Percentiles rank a stretch among this genome's conserved stretches.
These are phyloP conservation scores for Vombatus ursinus DNA, from an alignment of 2,113 vertebrate genomes.

Conservation along the genomic window DNA sequence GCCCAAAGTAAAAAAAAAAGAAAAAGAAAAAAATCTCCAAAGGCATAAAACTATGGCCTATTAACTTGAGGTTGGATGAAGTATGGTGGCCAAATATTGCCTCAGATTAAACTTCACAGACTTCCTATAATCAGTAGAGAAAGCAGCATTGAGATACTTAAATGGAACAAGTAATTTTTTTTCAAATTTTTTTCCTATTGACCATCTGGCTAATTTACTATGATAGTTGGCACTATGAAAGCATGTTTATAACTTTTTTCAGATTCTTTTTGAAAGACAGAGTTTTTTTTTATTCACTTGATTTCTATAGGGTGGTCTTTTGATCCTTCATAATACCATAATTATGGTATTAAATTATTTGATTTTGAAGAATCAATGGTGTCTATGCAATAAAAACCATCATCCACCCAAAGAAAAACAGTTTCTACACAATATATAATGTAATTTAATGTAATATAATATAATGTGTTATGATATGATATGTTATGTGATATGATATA, in stretches of 20 bases:
- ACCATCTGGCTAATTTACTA: slow-evolving; percentile 46
- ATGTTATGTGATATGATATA: too few species aligned
- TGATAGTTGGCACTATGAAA: slow-evolving; percentile 42
- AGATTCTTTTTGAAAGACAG: slow-evolving; percentile 39
- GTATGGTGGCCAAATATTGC: slow-evolving; percentile 58
- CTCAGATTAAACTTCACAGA: slow-evolving; percentile 57
- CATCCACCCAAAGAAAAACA: too few species aligned
- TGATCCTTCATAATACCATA: slow-evolving; percentile 3
- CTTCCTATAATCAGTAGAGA: slow-evolving; percentile 40
- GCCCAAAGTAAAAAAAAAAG: slow-evolving; percentile 74
- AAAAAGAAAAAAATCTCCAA: slow-evolving; percentile 60
- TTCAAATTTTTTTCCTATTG: slow-evolving; percentile 35
- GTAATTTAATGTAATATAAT: too few species aligned
- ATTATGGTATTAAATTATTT: neutral
- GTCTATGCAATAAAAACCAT: too few species aligned
- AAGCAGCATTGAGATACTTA: slow-evolving; percentile 70
- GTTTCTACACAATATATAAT: too few species aligned
- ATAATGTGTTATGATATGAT: too few species aligned
- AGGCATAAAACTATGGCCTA: slow-evolving; percentile 61
- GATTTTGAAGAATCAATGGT: too few species aligned
- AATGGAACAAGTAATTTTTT: slow-evolving; percentile 25
- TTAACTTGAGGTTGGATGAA: slow-evolving; percentile 70
- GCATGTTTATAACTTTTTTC: slow-evolving; percentile 43
- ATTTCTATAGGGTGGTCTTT: slow-evolving; percentile 44
- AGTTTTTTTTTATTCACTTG: neutral